A percentile compares a stretch with the other conserved stretches of the same genome.
Evolutionary conservation across 2,888 invertebrate genomes (phyloP).

Genomic region (Cantharis flavilabris): DNA sequence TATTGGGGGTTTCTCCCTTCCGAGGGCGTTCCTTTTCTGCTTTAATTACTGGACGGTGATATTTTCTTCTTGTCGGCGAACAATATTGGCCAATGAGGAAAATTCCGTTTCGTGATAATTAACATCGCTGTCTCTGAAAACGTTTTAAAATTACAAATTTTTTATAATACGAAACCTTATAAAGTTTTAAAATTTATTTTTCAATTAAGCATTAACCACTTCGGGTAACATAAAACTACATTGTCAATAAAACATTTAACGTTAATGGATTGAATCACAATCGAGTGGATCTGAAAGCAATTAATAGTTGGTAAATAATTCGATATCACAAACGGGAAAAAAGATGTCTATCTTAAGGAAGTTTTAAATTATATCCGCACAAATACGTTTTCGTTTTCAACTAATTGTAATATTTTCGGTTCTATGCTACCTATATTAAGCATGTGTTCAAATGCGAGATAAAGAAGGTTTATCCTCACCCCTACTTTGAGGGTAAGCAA

Average conservation of each 20-base stretch:
- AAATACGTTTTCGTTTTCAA: background rate
- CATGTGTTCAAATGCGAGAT: slow-evolving; percentile 18
- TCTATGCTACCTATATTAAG: slow-evolving; percentile 4
- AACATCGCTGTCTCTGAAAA: background rate
- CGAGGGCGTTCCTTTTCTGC: slow-evolving; percentile 47
- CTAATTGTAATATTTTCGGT: background rate
- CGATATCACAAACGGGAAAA: slow-evolving; percentile 9
- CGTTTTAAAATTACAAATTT: background rate
- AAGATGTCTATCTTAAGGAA: background rate
- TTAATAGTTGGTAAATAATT: slow-evolving; percentile 28
- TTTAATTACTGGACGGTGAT: slow-evolving; percentile 51
- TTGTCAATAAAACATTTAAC: slow-evolving; percentile 40
- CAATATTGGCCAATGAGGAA: slow-evolving; percentile 15
- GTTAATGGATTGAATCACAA: slow-evolving; percentile 39
- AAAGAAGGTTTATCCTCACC: slow-evolving; percentile 25
- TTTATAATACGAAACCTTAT: background rate
- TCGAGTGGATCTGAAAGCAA: slow-evolving; percentile 39
- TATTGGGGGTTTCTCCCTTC: slow-evolving; percentile 49
- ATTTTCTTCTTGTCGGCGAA: slow-evolving; percentile 25
- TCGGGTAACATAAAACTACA: slow-evolving; percentile 37
- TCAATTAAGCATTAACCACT: slow-evolving; percentile 27
- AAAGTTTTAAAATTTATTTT: slow-evolving; percentile 22
- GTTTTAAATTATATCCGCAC: background rate
- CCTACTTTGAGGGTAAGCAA: slow-evolving; percentile 20
- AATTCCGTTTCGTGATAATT: background rate